Percentiles rank a stretch among this genome's conserved stretches.
Evolutionary conservation across 2,113 vertebrate species (phyloP).

Genomic region (Chaetops frenatus): DNA sequence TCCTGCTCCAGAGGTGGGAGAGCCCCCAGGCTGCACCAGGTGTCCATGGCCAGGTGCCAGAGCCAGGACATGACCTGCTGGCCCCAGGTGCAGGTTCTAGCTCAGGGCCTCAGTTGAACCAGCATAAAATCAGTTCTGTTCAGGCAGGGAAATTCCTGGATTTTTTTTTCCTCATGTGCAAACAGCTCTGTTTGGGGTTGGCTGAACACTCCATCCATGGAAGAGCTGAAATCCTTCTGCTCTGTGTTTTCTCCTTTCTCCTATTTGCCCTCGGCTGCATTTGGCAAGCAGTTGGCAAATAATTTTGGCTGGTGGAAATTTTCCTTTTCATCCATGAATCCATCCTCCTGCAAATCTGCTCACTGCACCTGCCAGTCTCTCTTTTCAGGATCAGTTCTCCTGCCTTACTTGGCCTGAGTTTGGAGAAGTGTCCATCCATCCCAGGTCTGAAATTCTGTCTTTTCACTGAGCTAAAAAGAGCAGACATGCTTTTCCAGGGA

Average conservation of each 20-base stretch:
- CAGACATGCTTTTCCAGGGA: fast-evolving
- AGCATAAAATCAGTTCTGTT: not conserved
- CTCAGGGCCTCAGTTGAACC: not conserved
- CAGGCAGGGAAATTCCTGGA: not conserved
- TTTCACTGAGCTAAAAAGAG: not conserved
- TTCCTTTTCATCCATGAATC: not conserved
- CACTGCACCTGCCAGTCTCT: fast-evolving
- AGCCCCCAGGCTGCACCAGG: fast-evolving
- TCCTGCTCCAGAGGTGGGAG: not conserved
- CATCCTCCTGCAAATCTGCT: not conserved
- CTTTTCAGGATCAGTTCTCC: not conserved
- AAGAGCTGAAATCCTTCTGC: not conserved
- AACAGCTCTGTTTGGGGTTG: not conserved
- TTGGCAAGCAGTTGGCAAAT: not conserved
- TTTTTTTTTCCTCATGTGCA: not conserved
- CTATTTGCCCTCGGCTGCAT: not conserved
- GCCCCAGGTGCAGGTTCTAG: not conserved
- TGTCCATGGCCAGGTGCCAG: fast-evolving
- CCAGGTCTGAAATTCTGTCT: not conserved
- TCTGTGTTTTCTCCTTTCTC: not conserved
- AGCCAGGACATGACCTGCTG: not conserved
- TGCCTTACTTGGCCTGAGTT: not conserved
- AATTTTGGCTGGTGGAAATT: not conserved
- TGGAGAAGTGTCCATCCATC: not conserved
- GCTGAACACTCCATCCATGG: not conserved